Percentiles rank a stretch among this genome's conserved stretches.
Conservation (phyloP, 2,113 vertebrate genomes). For the Aix galericulata region DNA sequence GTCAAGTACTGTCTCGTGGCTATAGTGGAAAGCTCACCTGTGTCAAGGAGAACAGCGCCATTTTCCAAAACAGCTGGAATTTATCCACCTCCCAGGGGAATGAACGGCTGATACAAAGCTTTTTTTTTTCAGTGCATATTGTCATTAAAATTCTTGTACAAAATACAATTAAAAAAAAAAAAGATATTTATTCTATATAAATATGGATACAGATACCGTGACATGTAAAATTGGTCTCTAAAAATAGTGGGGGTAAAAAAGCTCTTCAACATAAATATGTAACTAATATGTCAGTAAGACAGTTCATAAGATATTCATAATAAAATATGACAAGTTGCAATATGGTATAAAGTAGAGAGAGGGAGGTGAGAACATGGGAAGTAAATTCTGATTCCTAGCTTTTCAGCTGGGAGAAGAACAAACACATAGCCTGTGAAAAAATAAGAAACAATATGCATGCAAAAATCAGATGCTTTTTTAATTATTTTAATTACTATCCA, state of each 20-base stretch:
- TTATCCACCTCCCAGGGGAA: neutral
- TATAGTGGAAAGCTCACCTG: neutral
- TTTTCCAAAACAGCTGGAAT: neutral
- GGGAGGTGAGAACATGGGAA: slow-evolving; percentile 20
- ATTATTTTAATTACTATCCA: slow-evolving; percentile 57
- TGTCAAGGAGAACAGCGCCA: neutral
- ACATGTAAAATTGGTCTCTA: slow-evolving; percentile 7
- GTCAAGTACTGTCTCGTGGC: neutral
- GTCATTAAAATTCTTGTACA: slow-evolving; percentile 8
- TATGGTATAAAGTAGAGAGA: slow-evolving; percentile 23
- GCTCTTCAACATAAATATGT: neutral
- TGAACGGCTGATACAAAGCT: neutral
- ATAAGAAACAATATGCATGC: slow-evolving; percentile 47
- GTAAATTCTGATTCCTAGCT: slow-evolving; percentile 34
- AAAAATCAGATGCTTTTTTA: slow-evolving; percentile 43
- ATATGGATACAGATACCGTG: slow-evolving; percentile 29
- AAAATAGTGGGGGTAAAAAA: slow-evolving; percentile 26
- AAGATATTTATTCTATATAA: neutral
- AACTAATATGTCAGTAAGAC: slow-evolving; percentile 35
- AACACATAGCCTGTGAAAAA: slow-evolving; percentile 26
- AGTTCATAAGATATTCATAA: slow-evolving; percentile 25
- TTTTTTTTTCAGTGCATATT: neutral
- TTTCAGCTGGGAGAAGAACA: slow-evolving; percentile 20
- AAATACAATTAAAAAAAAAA: slow-evolving; percentile 27
- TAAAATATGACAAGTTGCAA: slow-evolving; percentile 47